Conservation (phyloP, 2,113 vertebrate genomes). For the Saguinus imperator region DNA sequence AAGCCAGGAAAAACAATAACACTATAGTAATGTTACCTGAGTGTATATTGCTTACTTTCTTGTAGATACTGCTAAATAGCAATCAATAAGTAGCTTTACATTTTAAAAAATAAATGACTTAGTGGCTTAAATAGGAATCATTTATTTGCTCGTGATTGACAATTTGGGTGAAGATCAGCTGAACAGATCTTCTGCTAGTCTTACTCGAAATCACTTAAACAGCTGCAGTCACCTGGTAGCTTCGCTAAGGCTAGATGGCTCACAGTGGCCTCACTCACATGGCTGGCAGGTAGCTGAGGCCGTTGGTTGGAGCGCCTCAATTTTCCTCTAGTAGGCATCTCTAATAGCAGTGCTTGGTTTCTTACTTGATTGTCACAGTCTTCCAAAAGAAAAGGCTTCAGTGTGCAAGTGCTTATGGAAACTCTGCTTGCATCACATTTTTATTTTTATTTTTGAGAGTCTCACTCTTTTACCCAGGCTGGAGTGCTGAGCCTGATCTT, state of each 20-base stretch:
- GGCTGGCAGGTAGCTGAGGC: not conserved
- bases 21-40: conserved; percentile 81
- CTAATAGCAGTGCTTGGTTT: not conserved
- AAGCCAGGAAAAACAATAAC: conserved; percentile 78
- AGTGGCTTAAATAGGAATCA: not conserved
- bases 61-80: conserved; percentile 86
- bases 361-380: not conserved
- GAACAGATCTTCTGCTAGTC: not conserved
- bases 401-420: not conserved
- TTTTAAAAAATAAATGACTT: not conserved
- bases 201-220: not conserved
- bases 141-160: not conserved
- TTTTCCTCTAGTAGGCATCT: not conserved
- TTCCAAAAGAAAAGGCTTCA: not conserved
- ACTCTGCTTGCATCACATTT: not conserved
- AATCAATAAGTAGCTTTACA: conserved; percentile 85
- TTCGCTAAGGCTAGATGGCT: not conserved
- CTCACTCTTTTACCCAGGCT: no score
- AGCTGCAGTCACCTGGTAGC: not conserved
- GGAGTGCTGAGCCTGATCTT: no score
- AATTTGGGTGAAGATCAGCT: not conserved
- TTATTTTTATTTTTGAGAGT: no score
- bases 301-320: not conserved
- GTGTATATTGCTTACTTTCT: conserved; percentile 86
- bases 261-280: not conserved